Evolutionary conservation across 2,113 vertebrate species (phyloP), one percentile per base, ranked within the genome.

Genomic region (Suncus etruscus): DNA sequence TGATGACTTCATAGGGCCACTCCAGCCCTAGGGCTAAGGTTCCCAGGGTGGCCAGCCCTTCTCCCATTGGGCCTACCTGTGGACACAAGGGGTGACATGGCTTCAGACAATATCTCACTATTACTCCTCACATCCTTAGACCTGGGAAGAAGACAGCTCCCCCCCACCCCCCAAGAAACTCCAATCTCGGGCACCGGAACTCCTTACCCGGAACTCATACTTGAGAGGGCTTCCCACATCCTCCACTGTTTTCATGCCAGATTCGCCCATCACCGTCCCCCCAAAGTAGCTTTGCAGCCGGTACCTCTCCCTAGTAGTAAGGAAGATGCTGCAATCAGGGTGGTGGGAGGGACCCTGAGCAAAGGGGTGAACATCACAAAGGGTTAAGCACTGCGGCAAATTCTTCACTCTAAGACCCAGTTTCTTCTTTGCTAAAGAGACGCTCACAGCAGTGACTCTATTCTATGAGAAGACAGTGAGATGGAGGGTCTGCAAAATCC

Each of bases 1-100:
- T 99, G 96, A 96, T 58, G 14, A 98, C 98, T 97, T 99, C 99
- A 20, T 96, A 97, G 6, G 99, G 99, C 99, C 99, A 99, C 70
- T 98, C 97, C 1, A 99, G 98, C 31, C 98, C 99, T 90, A 99
- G 96, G 80, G 97, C 95, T 83, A 99, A 97, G 18, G 97, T 98
- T 69, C 98, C 99, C 96, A 99, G 48, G 51, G 95, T 45, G 51
- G 98, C 97, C 93, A 99, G 97, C 0, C 98, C 97, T 73, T 98
- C 97, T 0, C 97, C 98, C 1, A 83, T 31, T 87, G 98, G 98
- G 51, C 81, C 89, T 95, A 99, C 98, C 99, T 99, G 91, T 0
- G 86, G 31, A n/a, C 54, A 89, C 47, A 94, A 85, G 25, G 27
- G 54, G 29, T 45, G 20, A 91, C 63, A 79, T 0, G 18, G 31